These are phyloP conservation scores for Dilophus febrilis DNA, from an alignment of 2,888 invertebrate species.

Conservation along the genomic window DNA sequence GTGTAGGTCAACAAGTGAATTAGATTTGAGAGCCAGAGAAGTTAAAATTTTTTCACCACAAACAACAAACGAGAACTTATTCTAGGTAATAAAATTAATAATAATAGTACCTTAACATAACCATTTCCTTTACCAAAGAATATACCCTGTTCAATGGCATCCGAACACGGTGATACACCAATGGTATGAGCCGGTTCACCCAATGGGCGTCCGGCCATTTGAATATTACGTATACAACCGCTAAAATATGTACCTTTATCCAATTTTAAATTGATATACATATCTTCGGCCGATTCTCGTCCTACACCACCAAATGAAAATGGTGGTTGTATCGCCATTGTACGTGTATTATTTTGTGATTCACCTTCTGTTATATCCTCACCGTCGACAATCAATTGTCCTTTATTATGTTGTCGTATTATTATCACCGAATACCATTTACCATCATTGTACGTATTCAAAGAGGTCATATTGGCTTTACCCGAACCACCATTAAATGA, in stretches of 20 bases:
- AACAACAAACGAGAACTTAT: too few species aligned
- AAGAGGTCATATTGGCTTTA: conserved; percentile 38
- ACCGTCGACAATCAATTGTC: conserved; percentile 48
- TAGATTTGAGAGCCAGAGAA: background rate
- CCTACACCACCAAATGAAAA: conserved; percentile 68
- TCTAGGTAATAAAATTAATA: too few species aligned
- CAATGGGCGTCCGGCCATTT: conserved; percentile 48
- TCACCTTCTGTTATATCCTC: conserved; percentile 35
- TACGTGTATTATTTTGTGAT: conserved; percentile 26
- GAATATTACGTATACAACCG: conserved; percentile 68
- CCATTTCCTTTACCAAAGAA: conserved; percentile 72
- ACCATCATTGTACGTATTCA: conserved; percentile 46
- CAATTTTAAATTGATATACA: conserved; percentile 22
- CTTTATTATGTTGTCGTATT: conserved; percentile 41
- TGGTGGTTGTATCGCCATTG: conserved; percentile 47
- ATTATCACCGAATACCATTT: conserved; percentile 65
- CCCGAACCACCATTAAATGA: conserved; percentile 55
- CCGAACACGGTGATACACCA: conserved; percentile 62
- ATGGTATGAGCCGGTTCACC: conserved; percentile 38
- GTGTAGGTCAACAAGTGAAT: background rate
- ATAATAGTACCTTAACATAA: conserved; percentile 49
- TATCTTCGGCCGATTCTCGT: conserved; percentile 30
- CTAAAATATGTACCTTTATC: conserved; percentile 42
- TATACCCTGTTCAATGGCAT: conserved; percentile 59
- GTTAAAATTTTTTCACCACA: conserved; percentile 24